Evolutionary conservation across 1,140 invertebrate genomes (phyloP).

Genomic region (Drosophila neocordata): DNA sequence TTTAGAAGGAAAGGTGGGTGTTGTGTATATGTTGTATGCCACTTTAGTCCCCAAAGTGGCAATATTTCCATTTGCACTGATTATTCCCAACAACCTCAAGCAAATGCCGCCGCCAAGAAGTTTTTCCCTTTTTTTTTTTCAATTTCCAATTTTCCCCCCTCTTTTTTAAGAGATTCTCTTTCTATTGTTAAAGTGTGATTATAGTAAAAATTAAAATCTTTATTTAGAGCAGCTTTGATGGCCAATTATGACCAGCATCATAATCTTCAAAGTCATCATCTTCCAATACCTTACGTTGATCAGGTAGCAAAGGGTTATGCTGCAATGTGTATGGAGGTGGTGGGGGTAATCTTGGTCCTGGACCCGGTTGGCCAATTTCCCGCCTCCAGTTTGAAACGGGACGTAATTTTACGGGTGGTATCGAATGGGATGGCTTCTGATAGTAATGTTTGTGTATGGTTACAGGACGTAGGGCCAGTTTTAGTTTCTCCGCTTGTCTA

Average conservation of each 20-base stretch:
- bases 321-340: neutral
- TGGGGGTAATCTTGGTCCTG: neutral
- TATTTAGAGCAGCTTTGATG: slow-evolving; percentile 2
- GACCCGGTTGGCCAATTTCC: neutral
- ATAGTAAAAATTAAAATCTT: neutral
- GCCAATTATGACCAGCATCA: neutral
- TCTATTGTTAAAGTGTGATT: no score
- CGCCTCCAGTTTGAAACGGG: slow-evolving; percentile 46
- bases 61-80: slow-evolving; percentile 5
- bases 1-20: no score
- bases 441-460: slow-evolving; percentile 80
- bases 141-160: neutral
- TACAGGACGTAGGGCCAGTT: slow-evolving; percentile 57
- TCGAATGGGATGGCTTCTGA: slow-evolving; percentile 55
- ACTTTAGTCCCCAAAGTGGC: slow-evolving; percentile 18
- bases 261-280: slow-evolving; percentile 16
- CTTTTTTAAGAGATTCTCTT: neutral
- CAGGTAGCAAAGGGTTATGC: slow-evolving; percentile 52
- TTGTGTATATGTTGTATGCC: neutral
- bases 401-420: slow-evolving; percentile 44
- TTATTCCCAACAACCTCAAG: neutral
- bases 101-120: neutral
- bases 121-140: neutral
- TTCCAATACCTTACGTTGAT: slow-evolving; percentile 27
- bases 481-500: slow-evolving; percentile 55